Evolutionary conservation across 2,888 invertebrate species (phyloP).

Genomic region (Mantis religiosa): DNA sequence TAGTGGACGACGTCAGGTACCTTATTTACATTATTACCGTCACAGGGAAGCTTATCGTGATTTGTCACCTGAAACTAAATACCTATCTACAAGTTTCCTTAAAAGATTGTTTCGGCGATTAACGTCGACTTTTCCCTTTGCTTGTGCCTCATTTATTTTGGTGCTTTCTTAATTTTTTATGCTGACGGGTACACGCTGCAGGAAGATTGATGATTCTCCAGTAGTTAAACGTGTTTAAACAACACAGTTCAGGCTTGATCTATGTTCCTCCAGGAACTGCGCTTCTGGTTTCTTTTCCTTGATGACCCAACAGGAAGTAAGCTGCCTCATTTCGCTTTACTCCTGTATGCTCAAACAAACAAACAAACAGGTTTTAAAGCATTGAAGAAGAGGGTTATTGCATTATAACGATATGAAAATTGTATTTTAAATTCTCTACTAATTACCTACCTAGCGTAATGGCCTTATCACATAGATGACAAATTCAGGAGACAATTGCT

Average conservation of each 20-base stretch:
- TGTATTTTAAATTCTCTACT: no score
- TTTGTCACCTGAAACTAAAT: background rate
- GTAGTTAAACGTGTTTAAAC: background rate
- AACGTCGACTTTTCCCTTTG: background rate
- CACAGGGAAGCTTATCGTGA: background rate
- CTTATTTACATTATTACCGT: background rate
- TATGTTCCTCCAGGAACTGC: background rate
- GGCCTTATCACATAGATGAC: no score
- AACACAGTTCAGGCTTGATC: background rate
- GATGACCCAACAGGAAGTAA: background rate
- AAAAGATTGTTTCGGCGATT: background rate
- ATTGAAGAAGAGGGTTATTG: no score
- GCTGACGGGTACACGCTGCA: background rate
- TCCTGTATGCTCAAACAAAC: no score
- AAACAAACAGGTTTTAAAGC: no score
- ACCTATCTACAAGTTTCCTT: background rate
- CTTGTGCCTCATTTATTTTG: background rate
- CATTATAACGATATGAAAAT: no score
- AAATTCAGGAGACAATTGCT: no score
- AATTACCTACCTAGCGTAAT: no score
- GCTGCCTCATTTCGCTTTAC: background rate
- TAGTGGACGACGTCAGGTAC: background rate
- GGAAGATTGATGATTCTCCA: background rate
- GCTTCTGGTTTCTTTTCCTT: no score
- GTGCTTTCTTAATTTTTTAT: background rate